A percentile compares a stretch with the other conserved stretches of the same genome.
phyloP scores from a whole-genome alignment of 37 sponge, comb jelly and placozoan genomes.

The Spongilla lacustris region DNA sequence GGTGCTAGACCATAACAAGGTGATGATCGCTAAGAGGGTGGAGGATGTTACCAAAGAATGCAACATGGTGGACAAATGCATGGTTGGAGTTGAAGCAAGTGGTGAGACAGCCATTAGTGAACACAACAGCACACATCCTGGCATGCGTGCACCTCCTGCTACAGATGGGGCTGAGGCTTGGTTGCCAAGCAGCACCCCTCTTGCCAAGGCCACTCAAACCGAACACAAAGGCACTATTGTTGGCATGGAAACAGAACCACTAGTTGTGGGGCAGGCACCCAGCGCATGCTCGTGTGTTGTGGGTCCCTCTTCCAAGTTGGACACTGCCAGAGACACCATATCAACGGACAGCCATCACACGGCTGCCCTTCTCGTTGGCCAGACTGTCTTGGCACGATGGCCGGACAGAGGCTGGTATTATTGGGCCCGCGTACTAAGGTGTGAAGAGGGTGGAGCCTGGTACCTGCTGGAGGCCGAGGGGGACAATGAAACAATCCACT shows the following conservation, averaged over 20 bases:
- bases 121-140: neutral
- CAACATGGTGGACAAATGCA: neutral
- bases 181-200: too few species aligned
- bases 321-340: neutral
- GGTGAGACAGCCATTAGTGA: neutral
- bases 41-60: too few species aligned
- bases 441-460: neutral
- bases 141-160: too few species aligned
- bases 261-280: neutral
- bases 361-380: neutral
- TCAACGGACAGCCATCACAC: neutral
- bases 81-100: neutral
- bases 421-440: neutral
- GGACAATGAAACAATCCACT: slow-evolving; percentile 31
- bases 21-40: too few species aligned
- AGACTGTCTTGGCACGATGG: slow-evolving; percentile 67
- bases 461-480: slow-evolving; percentile 33
- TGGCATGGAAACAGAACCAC: neutral
- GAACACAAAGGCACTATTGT: neutral
- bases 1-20: too few species aligned
- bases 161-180: too few species aligned
- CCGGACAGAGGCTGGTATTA: slow-evolving; percentile 79
- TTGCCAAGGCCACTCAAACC: neutral
- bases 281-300: neutral
- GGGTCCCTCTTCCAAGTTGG: neutral